Conservation (phyloP, 2,113 vertebrate species). For the Dasyurus viverrinus region DNA sequence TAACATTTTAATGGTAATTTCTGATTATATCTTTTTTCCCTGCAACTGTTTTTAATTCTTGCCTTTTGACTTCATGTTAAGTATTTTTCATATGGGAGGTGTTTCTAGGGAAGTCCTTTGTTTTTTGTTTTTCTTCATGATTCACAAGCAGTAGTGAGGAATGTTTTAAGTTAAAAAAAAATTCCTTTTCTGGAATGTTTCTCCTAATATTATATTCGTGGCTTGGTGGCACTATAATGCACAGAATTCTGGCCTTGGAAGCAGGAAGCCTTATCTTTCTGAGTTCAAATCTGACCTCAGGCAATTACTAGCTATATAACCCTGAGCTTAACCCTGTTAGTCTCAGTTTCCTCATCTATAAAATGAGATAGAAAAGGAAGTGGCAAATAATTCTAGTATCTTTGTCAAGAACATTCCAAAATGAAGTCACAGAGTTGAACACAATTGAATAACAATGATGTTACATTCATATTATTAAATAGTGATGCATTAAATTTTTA, state of each 20-base stretch:
- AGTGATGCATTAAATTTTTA: constrained; percentile 52
- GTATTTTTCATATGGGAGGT: constrained; percentile 56
- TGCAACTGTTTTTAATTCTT: constrained; percentile 61
- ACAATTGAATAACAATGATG: background rate
- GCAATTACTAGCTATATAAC: too few species aligned
- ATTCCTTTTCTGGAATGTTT: constrained; percentile 47
- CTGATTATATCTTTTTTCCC: constrained; percentile 17
- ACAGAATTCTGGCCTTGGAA: too few species aligned
- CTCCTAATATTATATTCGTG: too few species aligned
- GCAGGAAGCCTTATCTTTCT: too few species aligned
- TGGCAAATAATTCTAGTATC: too few species aligned
- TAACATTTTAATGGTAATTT: constrained; percentile 12
- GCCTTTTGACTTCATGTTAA: constrained; percentile 34
- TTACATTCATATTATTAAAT: constrained; percentile 61
- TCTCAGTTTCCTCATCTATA: too few species aligned
- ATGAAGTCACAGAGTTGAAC: too few species aligned
- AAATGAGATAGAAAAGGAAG: too few species aligned
- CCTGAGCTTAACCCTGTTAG: too few species aligned
- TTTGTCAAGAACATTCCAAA: too few species aligned
- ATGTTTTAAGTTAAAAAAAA: constrained; percentile 46
- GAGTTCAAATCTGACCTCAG: too few species aligned
- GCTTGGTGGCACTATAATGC: too few species aligned
- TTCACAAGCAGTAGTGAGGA: constrained; percentile 23
- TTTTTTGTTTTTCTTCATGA: constrained; percentile 67
- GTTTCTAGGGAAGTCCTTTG: constrained; percentile 50